Percentiles rank a stretch among this genome's conserved stretches.
These are phyloP conservation scores for Tokudaia tokunoshimensis DNA, from an alignment of 2,797 vertebrate genomes.

Conservation along the genomic window DNA sequence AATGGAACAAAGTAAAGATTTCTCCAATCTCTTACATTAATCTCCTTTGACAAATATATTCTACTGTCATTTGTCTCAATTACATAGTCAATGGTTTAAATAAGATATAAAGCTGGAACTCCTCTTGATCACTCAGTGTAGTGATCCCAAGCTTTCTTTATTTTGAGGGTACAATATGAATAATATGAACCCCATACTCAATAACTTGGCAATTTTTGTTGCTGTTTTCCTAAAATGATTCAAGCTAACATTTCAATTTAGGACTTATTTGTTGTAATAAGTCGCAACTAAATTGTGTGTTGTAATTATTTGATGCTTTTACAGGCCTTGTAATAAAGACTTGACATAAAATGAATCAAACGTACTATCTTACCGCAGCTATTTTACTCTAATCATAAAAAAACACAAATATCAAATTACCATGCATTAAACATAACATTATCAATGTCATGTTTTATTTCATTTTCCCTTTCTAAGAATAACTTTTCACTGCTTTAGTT, in stretches of 20 bases:
- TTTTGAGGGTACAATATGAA: neutral
- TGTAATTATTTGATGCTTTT: constrained; percentile 83
- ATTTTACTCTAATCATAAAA: constrained; percentile 79
- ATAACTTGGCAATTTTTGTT: constrained; percentile 27
- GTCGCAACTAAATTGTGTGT: constrained; percentile 59
- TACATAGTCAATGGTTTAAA: constrained; percentile 56
- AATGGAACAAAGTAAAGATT: constrained; percentile 74
- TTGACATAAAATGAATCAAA: constrained; percentile 73
- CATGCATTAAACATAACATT: constrained; percentile 81
- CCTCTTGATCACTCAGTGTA: neutral
- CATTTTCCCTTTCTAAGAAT: constrained; percentile 65
- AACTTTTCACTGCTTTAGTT: constrained; percentile 61
- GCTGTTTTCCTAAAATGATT: constrained; percentile 33
- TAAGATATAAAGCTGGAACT: constrained; percentile 48
- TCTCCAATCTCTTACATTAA: constrained; percentile 51
- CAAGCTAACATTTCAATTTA: constrained; percentile 67
- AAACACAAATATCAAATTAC: constrained; percentile 80
- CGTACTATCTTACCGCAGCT: constrained; percentile 54
- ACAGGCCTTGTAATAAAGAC: constrained; percentile 70
- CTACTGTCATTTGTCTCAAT: constrained; percentile 52
- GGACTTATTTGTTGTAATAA: constrained; percentile 76
- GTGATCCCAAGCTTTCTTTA: neutral
- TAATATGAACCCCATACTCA: neutral
- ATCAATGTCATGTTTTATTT: constrained; percentile 79
- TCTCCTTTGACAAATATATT: constrained; percentile 64